These are phyloP conservation scores for Hormiphora californensis DNA, from an alignment of 37 sponge, comb jelly and placozoan species.

Conservation along the genomic window DNA sequence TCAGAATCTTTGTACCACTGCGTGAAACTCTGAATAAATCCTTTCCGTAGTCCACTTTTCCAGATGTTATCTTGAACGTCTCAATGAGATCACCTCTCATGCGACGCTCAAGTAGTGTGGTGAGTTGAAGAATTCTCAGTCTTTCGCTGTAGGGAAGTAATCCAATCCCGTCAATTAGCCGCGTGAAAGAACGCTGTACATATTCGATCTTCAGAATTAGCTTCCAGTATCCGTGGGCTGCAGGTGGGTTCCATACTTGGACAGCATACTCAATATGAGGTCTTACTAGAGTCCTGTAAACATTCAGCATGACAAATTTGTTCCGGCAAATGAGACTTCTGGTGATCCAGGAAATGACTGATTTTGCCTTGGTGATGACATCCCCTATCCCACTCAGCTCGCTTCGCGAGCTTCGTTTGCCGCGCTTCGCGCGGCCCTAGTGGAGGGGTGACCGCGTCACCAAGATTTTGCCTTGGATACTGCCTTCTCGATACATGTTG, in stretches of 20 bases:
- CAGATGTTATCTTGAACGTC: not conserved
- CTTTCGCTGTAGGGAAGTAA: not conserved
- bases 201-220: slow-evolving; percentile 44
- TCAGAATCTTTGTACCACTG: not conserved
- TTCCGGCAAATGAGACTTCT: slow-evolving; percentile 19
- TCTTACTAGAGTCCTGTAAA: slow-evolving; percentile 22
- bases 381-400: too few species aligned
- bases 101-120: not conserved
- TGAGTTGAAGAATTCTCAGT: not conserved
- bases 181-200: slow-evolving; percentile 14
- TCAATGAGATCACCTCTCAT: not conserved
- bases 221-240: slow-evolving; percentile 42
- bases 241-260: slow-evolving; percentile 13
- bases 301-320: slow-evolving; percentile 9
- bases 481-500: too few species aligned
- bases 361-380: slow-evolving; percentile 52
- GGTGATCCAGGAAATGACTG: not conserved
- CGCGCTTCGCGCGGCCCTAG: too few species aligned
- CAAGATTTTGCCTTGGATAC: too few species aligned
- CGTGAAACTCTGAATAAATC: not conserved
- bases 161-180: not conserved
- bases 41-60: not conserved
- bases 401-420: too few species aligned
- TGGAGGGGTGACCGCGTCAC: too few species aligned
- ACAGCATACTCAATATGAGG: slow-evolving; percentile 35